Evolutionary conservation across 2,113 vertebrate genomes (phyloP).

Genomic region (Thymallus thymallus): DNA sequence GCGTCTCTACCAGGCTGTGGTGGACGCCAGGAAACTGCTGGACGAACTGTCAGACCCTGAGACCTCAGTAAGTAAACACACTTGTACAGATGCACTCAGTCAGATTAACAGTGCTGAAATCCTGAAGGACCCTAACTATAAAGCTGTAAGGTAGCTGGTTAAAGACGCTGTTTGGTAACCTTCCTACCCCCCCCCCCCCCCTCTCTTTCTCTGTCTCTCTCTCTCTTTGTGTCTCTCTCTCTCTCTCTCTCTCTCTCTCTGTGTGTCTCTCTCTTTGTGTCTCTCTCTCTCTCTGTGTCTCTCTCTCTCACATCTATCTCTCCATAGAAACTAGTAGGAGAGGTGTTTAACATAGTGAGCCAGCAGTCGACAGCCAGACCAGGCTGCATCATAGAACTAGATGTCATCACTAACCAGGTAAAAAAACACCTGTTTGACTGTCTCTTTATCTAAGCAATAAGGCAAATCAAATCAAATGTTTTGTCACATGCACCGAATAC

Average conservation of each 20-base stretch:
- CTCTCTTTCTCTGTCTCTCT: too few species aligned
- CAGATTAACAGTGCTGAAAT: too few species aligned
- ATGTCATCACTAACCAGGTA: slow-evolving; percentile 95
- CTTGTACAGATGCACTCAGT: neutral
- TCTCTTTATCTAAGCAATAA: neutral
- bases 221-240: slow-evolving; percentile 20
- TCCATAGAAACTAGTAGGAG: slow-evolving; percentile 93
- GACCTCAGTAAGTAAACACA: slow-evolving; percentile 83
- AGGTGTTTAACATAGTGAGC: slow-evolving; percentile 98
- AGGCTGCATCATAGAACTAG: slow-evolving; percentile 95
- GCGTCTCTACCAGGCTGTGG: slow-evolving; percentile 95
- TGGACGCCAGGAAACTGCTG: slow-evolving; percentile 93
- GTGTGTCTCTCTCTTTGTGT: too few species aligned
- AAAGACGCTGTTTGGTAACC: neutral
- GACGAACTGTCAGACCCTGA: slow-evolving; percentile 97
- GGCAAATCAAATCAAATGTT: too few species aligned
- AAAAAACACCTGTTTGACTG: slow-evolving; percentile 12
- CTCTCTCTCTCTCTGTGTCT: too few species aligned
- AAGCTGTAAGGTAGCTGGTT: too few species aligned
- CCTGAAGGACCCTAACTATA: too few species aligned
- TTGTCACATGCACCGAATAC: too few species aligned
- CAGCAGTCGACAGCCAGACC: slow-evolving; percentile 97
- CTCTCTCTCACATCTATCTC: too few species aligned
- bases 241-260: neutral
- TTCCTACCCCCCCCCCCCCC: too few species aligned